Percentiles rank a stretch among this genome's conserved stretches.
phyloP scores from a whole-genome alignment of 2,888 invertebrate species.

The Conomelus anceps region DNA sequence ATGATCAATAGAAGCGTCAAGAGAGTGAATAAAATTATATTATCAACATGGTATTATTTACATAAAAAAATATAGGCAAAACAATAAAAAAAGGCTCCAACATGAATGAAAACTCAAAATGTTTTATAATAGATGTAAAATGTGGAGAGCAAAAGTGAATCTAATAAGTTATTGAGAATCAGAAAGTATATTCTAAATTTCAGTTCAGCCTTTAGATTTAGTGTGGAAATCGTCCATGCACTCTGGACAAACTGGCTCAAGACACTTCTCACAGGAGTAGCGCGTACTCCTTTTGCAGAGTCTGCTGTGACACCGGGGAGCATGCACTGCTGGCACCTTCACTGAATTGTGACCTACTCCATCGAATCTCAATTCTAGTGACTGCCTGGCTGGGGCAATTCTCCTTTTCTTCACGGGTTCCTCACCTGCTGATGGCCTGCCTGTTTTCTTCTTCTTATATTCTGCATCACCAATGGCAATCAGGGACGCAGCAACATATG shows the following conservation, averaged over 20 bases:
- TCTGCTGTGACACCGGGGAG: not conserved
- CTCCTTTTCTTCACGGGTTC: not conserved
- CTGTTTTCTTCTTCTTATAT: not conserved
- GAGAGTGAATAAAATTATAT: not conserved
- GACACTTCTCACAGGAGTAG: not conserved
- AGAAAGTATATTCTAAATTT: not conserved
- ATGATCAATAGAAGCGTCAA: not conserved
- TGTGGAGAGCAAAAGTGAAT: not conserved
- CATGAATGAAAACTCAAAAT: not conserved
- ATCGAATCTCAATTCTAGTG: not conserved
- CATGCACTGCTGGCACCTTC: not conserved
- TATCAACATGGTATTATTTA: not conserved
- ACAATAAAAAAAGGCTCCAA: not conserved
- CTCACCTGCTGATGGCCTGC: not conserved
- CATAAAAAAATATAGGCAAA: not conserved
- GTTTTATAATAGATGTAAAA: not conserved
- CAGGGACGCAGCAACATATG: not conserved
- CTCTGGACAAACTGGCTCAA: not conserved
- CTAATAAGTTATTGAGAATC: not conserved
- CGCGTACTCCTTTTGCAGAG: not conserved
- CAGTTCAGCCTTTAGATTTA: not conserved
- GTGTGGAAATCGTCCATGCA: not conserved
- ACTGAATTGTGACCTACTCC: not conserved
- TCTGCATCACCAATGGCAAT: not conserved
- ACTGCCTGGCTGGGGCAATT: not conserved